A percentile compares a stretch with the other conserved stretches of the same genome.
These are phyloP conservation scores for Syndactyla subalaris DNA, from an alignment of 2,797 vertebrate genomes.

Conservation along the genomic window DNA sequence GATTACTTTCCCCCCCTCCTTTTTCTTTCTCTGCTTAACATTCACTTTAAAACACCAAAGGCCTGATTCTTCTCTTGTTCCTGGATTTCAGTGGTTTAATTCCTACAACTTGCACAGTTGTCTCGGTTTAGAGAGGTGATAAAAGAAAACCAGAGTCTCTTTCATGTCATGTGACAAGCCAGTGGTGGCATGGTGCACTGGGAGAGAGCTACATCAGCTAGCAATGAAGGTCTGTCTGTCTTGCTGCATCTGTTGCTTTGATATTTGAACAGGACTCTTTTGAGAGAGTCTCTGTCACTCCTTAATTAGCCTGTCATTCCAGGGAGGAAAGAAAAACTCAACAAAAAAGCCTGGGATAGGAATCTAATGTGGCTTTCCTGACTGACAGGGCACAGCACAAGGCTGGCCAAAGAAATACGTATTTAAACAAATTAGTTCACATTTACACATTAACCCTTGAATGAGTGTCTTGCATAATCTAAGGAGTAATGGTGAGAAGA, in stretches of 20 bases:
- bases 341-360: slow-evolving; percentile 10
- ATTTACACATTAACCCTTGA: slow-evolving; percentile 12
- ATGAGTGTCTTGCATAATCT: background rate
- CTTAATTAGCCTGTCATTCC: slow-evolving; percentile 59
- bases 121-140: slow-evolving; percentile 25
- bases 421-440: slow-evolving; percentile 11
- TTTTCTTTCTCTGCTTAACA: background rate
- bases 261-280: slow-evolving; percentile 57
- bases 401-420: slow-evolving; percentile 19
- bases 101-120: background rate
- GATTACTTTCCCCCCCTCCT: background rate
- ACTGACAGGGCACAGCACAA: slow-evolving; percentile 22
- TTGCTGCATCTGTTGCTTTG: slow-evolving; percentile 53
- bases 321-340: background rate
- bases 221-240: slow-evolving; percentile 32
- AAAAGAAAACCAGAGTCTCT: slow-evolving; percentile 24
- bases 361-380: slow-evolving; percentile 53
- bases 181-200: background rate
- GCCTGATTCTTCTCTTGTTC: background rate
- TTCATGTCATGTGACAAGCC: slow-evolving; percentile 33
- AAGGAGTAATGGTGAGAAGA: background rate
- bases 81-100: slow-evolving; percentile 3
- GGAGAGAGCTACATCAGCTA: slow-evolving; percentile 16
- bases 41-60: background rate
- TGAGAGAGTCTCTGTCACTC: slow-evolving; percentile 27